Evolutionary conservation across 30 jellyfish, hydroid and myxozoan genomes (phyloP).

Genomic region (Aurelia sp.): DNA sequence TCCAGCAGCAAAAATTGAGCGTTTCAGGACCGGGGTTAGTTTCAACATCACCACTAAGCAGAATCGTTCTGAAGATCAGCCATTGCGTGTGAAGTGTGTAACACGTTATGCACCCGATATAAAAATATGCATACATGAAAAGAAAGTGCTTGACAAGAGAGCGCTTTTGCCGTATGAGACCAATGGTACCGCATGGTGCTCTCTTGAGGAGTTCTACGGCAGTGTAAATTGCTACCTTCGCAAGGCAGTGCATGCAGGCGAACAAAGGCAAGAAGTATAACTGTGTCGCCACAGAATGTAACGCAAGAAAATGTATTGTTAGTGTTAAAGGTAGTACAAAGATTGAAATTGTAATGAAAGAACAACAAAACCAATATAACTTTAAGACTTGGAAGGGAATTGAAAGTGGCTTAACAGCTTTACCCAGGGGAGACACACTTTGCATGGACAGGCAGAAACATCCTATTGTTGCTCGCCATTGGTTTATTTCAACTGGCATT

Average conservation of each 20-base stretch:
- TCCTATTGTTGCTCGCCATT: background rate
- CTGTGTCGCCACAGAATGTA: conserved; percentile 20
- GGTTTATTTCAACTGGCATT: background rate
- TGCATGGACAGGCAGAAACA: conserved; percentile 22
- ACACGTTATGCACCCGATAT: conserved; percentile 50
- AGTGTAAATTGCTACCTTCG: conserved; percentile 1
- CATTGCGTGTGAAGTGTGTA: conserved; percentile 51
- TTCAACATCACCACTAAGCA: conserved; percentile 77
- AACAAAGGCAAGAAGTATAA: conserved; percentile 23
- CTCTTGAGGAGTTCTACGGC: conserved; percentile 18
- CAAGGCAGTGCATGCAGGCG: conserved; percentile 17
- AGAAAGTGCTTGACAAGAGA: conserved; percentile 1
- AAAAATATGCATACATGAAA: conserved; percentile 14
- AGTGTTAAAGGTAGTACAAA: conserved; percentile 19
- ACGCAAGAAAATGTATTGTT: conserved; percentile 1
- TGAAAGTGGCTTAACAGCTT: conserved; percentile 18
- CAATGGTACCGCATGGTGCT: conserved; percentile 1
- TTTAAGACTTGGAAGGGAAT: background rate
- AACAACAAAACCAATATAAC: conserved; percentile 15
- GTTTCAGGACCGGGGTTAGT: conserved; percentile 73
- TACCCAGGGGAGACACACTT: background rate
- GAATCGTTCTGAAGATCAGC: conserved; percentile 58
- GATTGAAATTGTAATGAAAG: conserved; percentile 30
- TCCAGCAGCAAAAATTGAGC: conserved; percentile 61
- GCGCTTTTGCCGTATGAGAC: background rate